These are phyloP conservation scores for Harpagoxenus sublaevis DNA, from an alignment of 2,888 invertebrate genomes.

Conservation along the genomic window DNA sequence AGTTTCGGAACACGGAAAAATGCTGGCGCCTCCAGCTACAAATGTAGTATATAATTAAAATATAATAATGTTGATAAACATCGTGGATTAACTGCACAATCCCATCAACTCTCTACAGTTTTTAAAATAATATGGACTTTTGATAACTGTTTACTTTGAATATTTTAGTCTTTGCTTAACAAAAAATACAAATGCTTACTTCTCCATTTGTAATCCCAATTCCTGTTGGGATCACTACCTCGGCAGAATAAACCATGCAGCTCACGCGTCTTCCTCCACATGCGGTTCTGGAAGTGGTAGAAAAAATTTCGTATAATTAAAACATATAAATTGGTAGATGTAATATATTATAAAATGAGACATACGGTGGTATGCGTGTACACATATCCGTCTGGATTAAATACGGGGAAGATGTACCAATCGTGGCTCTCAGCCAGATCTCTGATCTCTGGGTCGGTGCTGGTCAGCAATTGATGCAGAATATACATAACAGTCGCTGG, in stretches of 20 bases:
- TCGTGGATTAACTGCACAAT: neutral
- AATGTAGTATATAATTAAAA: neutral
- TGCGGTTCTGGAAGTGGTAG: constrained; percentile 87
- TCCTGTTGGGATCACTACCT: constrained; percentile 93
- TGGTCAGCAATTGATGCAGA: constrained; percentile 88
- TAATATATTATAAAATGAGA: neutral
- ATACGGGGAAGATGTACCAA: constrained; percentile 92
- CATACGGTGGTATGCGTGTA: constrained; percentile 87
- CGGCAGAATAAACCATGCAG: constrained; percentile 85
- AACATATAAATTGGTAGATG: neutral
- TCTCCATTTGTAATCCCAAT: constrained; percentile 91
- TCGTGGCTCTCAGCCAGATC: constrained; percentile 88
- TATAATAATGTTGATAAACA: neutral
- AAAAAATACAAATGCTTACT: constrained; percentile 82
- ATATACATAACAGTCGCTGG: constrained; percentile 90
- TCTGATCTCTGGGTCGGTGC: constrained; percentile 86
- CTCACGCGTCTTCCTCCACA: constrained; percentile 91
- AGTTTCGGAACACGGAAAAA: constrained; percentile 88
- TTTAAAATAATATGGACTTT: neutral
- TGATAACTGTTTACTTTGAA: neutral
- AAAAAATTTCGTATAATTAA: neutral
- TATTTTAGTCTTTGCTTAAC: neutral
- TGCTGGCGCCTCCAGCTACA: constrained; percentile 88
- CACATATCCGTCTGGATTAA: constrained; percentile 93
- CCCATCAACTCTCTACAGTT: neutral